phyloP scores from a whole-genome alignment of 2,113 vertebrate genomes.

The Pyrgilauda ruficollis region DNA sequence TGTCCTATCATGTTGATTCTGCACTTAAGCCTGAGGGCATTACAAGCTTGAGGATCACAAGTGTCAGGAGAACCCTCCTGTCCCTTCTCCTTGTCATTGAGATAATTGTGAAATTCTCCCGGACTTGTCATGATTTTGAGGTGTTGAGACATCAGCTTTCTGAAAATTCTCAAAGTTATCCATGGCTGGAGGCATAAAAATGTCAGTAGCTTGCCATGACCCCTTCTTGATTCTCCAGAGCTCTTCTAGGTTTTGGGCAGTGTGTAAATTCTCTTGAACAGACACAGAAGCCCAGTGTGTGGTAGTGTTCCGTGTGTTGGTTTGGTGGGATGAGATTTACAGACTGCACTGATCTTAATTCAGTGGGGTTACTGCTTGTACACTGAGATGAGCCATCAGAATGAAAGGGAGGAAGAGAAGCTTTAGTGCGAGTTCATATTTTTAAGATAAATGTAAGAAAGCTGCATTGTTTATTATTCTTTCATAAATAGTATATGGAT shows the following conservation, averaged over 20 bases:
- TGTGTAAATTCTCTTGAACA: background rate
- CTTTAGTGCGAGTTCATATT: background rate
- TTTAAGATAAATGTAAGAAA: background rate
- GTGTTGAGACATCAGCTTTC: background rate
- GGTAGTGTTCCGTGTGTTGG: background rate
- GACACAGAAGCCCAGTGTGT: fast-evolving
- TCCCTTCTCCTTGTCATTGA: background rate
- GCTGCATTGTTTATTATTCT: background rate
- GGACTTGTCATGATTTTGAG: background rate
- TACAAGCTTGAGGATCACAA: background rate
- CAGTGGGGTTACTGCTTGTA: fast-evolving
- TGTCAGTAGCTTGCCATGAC: background rate
- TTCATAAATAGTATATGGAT: background rate
- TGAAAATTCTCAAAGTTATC: background rate
- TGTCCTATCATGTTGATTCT: background rate
- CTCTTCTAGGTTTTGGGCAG: background rate
- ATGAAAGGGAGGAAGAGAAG: background rate
- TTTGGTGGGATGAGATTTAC: background rate
- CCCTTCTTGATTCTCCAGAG: background rate
- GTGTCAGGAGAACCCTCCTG: background rate
- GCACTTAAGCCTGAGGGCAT: background rate
- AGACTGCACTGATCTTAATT: background rate
- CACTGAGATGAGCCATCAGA: background rate
- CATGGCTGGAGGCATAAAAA: background rate
- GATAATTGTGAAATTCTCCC: background rate